A percentile compares a stretch with the other conserved stretches of the same genome.
These are phyloP conservation scores for Petromus typicus DNA, from an alignment of 2,113 vertebrate genomes.

Conservation along the genomic window DNA sequence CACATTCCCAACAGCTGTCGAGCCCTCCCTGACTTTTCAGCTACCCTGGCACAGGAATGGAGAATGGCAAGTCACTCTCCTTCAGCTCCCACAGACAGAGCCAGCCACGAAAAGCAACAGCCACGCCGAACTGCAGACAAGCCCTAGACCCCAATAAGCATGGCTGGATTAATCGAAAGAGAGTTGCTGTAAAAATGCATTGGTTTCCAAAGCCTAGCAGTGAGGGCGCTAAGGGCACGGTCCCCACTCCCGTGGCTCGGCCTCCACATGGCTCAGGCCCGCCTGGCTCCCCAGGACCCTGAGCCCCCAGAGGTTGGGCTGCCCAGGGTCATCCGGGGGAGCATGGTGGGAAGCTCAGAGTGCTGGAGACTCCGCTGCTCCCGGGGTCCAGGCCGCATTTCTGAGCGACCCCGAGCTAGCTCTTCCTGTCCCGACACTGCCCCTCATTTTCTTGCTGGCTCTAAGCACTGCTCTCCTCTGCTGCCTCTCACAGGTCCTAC, in stretches of 20 bases:
- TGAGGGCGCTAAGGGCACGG: accelerated
- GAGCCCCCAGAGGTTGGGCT: neutral
- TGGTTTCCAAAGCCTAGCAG: neutral
- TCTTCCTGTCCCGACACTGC: neutral
- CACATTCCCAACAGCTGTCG: accelerated
- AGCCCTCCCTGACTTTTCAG: neutral
- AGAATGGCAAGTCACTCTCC: accelerated
- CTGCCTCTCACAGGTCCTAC: too few relatives aligned
- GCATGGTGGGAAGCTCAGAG: too few relatives aligned
- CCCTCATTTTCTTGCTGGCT: neutral
- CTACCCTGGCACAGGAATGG: neutral
- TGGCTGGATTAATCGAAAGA: neutral
- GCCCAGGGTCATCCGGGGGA: neutral
- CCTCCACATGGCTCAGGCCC: neutral
- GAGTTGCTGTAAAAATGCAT: neutral
- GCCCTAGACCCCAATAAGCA: neutral
- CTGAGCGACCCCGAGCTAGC: neutral
- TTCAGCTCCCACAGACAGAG: too few relatives aligned
- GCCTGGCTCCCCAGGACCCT: neutral
- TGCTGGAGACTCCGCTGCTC: neutral
- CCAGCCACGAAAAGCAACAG: neutral
- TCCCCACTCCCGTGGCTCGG: neutral
- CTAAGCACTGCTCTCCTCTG: neutral
- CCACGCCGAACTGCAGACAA: neutral
- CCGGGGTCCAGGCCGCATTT: neutral